Base-by-base conservation (phyloP, 1,140 invertebrate species). In the Arctopsyche grandis region DNA sequence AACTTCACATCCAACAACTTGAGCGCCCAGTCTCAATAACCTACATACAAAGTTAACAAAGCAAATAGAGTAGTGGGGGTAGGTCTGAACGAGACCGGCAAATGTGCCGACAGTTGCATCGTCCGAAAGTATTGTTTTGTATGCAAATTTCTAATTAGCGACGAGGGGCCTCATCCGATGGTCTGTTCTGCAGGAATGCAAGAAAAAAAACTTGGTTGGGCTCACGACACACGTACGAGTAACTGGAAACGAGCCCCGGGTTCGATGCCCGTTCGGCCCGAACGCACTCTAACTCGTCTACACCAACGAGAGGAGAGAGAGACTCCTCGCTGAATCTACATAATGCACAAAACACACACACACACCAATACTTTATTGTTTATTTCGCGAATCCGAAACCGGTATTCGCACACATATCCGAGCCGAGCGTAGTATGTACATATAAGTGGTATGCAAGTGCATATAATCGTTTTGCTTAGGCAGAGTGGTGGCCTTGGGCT, bases 211-310 rank as follows among this genome's bases (percentile, higher is more conserved):
- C 3, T 5, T 5, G 3, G 48, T 12, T 5, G 16, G 3, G 48
- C 12, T 52, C 48, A 52, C 3, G 48, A 1, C 48, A 52, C 21
- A 4, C 58, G 19, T 21, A 16, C 19, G 43, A n/a, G n/a, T 46
- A 71, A 71, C 69, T 71, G 69, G 69, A 71, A 71, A 46, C 69
- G 5, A 4, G 26, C 19, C 22, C 7, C 26, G 69, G 38, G 69
- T 71, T 71, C 69, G 69, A 46, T 46, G 69, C 24, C 69, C 69
- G 69, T 38, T 38, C 29, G 29, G 29, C 29, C 29, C 29, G 22
- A 52, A 52, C 63, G 21, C 24, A 66, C 24, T 66, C 63, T 66
- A 60, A 66, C 63, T 66, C 63, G 63, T 66, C 63, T 66, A 66
- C 24, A 66, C 9, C 29, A 38, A 4, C n/a, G n/a, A 38, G 3